Evolutionary conservation across 2,888 invertebrate genomes (phyloP), one percentile per base, ranked within the genome.

Genomic region (Pammene aurita): DNA sequence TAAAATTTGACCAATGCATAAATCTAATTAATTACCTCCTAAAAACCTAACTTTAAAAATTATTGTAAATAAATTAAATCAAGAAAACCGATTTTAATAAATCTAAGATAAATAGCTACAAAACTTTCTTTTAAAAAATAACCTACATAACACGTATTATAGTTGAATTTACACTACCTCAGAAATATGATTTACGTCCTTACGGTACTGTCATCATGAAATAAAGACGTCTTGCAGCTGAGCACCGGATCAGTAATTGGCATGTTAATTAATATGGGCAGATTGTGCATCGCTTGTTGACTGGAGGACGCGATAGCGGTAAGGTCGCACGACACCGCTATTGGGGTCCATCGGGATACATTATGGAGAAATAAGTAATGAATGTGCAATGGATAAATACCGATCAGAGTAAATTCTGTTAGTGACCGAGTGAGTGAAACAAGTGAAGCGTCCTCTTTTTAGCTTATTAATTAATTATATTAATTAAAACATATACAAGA

Each of bases 221-320:
- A 82, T 83, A 78, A 81, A 82, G 79, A 78, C 76, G 78, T 83
- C 79, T 62, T 69, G 72, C 73, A 72, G 67, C 64, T 35, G 44
- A 67, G 48, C 58, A 58, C 54, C 58, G 61, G 48, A 52, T 26
- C 42, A 42, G 71, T 68, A 68, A 71, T 71, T 69, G 68, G 61
- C 66, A 46, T 65, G 58, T 77, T 80, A 80, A 80, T 82, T 81
- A 81, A 80, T 78, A 80, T 75, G 75, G 76, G 73, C 72, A 69
- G 69, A 69, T 69, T 65, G 61, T 26, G 66, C 26, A 72, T 68
- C 67, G 68, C 71, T 65, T 66, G 66, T 55, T 71, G 73, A 72
- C 66, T 74, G 64, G 64, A 65, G 46, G 69, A 69, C 46, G 57
- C 63, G 68, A 69, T 69, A 65, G 55, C 61, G 34, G 52, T 69